Evolutionary conservation across 1,140 invertebrate genomes (phyloP).

Genomic region (Brachionus calyciflorus): DNA sequence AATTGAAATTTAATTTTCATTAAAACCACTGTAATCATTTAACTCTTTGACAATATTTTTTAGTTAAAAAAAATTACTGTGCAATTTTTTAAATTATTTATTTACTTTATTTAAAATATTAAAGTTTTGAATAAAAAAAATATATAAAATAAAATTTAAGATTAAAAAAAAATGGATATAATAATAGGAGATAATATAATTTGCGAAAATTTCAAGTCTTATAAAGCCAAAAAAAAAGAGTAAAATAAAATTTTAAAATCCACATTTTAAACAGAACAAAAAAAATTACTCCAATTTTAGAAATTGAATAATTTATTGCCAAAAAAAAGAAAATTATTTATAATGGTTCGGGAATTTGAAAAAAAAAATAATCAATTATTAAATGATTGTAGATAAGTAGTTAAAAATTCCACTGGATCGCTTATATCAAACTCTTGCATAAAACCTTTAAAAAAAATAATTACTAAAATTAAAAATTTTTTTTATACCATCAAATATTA

Average conservation of each 20-base stretch:
- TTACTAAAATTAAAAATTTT: not conserved
- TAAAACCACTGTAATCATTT: too few relatives aligned
- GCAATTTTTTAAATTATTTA: too few relatives aligned
- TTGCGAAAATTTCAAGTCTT: too few relatives aligned
- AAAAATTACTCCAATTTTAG: not conserved
- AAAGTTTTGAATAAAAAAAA: too few relatives aligned
- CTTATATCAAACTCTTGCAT: not conserved
- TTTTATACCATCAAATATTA: not conserved
- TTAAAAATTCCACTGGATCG: conserved; percentile 1
- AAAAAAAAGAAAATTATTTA: not conserved
- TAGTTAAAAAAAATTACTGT: too few relatives aligned
- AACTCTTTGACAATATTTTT: too few relatives aligned
- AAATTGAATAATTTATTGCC: not conserved
- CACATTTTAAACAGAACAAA: not conserved
- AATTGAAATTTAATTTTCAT: too few relatives aligned
- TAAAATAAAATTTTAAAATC: not conserved
- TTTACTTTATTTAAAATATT: too few relatives aligned
- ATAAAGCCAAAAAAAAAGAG: not conserved
- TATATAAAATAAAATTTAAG: too few relatives aligned
- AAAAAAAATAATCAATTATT: not conserved
- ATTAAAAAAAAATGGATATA: too few relatives aligned
- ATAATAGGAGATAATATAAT: too few relatives aligned
- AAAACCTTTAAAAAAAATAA: conserved; percentile 18
- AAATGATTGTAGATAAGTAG: not conserved
- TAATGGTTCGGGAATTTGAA: not conserved